Base-by-base conservation (phyloP, 2,888 invertebrate genomes). In the Seira musarum region DNA sequence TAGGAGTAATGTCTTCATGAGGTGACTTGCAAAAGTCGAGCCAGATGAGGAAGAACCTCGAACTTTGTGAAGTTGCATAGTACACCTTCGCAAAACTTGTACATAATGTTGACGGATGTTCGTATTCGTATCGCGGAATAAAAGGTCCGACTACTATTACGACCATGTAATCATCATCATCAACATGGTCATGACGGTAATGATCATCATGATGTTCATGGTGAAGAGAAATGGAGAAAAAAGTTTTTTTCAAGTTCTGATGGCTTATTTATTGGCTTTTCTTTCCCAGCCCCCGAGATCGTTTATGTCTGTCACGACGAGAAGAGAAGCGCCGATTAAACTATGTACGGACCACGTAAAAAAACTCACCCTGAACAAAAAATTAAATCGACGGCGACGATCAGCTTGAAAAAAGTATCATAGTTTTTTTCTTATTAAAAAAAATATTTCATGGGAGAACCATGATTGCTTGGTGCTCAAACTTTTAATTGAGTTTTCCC, bases 401-500 rank as follows among this genome's bases (percentile, higher is more conserved):
- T 60, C 10, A 60, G 22, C 60, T 60, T 2, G 21, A 21, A 60
- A 13, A 60, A 60, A 60, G 53, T 53, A 53, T 53, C 53, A 53
- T 61, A 8, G 6, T 72, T 61, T 46, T 64, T 63, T 17, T 17
- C 17, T 72, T 72, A 64, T 64, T n/a, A 19, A 64, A 67, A 64
- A 70, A 70, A 70, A 57, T 69, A 46, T 53, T 53, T 61, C 21
- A 10, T 22, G 19, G 61, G 53, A 53, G 17, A 53, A 53, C 2
- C 46, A 57, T 75, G 60, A 60, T 60, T 60, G 60, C 60, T n/a
- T 75, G 67, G 24, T 53, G 69, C 64, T 69, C 69, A 69, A 76
- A 76, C 60, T 76, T 76, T 76, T 76, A 76, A 76, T 76, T 76
- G 76, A 76, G 76, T 76, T 76, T 76, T 76, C 53, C 24, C 10